A percentile compares a stretch with the other conserved stretches of the same genome.
phyloP scores from a whole-genome alignment of 64 coral and sea anemone species.

The Porites australiensis region DNA sequence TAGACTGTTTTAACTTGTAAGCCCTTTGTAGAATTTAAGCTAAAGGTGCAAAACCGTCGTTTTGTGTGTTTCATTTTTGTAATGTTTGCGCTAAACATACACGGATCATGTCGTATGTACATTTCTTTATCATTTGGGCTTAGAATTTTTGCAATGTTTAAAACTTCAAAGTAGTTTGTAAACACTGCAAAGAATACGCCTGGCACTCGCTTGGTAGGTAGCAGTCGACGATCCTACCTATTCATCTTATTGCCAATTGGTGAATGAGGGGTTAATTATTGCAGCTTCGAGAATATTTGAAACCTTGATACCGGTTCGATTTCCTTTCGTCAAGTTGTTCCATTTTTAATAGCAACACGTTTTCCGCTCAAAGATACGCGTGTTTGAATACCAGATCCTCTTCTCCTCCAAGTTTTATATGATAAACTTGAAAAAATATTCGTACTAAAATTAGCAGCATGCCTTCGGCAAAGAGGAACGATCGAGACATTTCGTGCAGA shows the following conservation, averaged over 20 bases:
- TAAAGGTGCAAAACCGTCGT: not conserved
- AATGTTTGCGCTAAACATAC: not conserved
- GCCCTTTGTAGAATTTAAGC: not conserved
- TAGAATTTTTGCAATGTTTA: conserved; percentile 10
- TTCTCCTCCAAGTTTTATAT: not conserved
- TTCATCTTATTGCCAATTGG: no score
- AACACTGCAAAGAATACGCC: not conserved
- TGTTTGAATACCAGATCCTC: no score
- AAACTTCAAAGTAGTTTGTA: not conserved
- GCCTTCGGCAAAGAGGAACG: not conserved
- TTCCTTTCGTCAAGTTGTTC: not conserved
- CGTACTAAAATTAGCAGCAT: not conserved
- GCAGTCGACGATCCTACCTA: not conserved
- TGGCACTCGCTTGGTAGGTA: not conserved
- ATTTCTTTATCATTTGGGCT: conserved; percentile 7
- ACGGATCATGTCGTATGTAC: conserved; percentile 26
- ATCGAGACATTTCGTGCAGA: not conserved
- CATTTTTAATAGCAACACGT: not conserved
- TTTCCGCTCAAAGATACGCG: not conserved
- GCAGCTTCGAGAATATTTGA: not conserved
- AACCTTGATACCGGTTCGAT: not conserved
- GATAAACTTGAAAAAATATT: not conserved
- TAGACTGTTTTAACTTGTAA: conserved; percentile 19
- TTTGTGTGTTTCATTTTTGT: not conserved
- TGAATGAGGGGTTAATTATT: no score